Evolutionary conservation across 2,113 vertebrate species (phyloP).

Genomic region (Accipiter virgatus): DNA sequence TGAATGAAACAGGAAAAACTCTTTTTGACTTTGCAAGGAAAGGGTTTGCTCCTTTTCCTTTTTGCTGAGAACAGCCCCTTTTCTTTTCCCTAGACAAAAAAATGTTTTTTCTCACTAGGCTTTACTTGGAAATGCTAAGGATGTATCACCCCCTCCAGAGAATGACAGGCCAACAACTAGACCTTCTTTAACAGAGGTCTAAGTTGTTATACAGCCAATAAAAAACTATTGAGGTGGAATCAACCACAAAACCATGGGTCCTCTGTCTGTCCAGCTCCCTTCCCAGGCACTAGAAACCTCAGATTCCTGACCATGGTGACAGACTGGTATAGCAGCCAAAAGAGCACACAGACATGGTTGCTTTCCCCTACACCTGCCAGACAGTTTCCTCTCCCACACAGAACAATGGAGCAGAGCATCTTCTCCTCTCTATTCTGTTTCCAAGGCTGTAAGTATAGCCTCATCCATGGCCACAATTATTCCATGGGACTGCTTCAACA

Average conservation of each 20-base stretch:
- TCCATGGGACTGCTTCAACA: neutral
- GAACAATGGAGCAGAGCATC: neutral
- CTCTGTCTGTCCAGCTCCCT: slow-evolving; percentile 42
- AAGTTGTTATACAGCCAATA: slow-evolving; percentile 43
- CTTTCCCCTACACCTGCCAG: neutral
- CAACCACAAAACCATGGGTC: neutral
- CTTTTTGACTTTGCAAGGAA: slow-evolving; percentile 33
- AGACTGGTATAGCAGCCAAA: neutral
- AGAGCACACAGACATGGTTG: neutral
- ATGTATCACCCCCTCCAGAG: slow-evolving; percentile 38
- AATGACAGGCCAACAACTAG: slow-evolving; percentile 51
- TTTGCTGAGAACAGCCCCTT: neutral
- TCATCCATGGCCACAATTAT: neutral
- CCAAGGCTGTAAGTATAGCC: neutral
- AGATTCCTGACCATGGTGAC: neutral
- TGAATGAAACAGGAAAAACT: slow-evolving; percentile 54
- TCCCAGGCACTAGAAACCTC: slow-evolving; percentile 20
- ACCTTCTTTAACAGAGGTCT: slow-evolving; percentile 24
- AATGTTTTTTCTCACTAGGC: neutral
- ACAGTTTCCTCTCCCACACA: neutral
- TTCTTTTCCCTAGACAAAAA: slow-evolving; percentile 28
- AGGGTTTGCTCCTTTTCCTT: slow-evolving; percentile 16
- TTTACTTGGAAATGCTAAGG: slow-evolving; percentile 31
- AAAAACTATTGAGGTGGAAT: slow-evolving; percentile 54
- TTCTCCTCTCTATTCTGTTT: neutral